phyloP scores from a whole-genome alignment of 2,797 vertebrate species.

The Protonibea diacanthus region DNA sequence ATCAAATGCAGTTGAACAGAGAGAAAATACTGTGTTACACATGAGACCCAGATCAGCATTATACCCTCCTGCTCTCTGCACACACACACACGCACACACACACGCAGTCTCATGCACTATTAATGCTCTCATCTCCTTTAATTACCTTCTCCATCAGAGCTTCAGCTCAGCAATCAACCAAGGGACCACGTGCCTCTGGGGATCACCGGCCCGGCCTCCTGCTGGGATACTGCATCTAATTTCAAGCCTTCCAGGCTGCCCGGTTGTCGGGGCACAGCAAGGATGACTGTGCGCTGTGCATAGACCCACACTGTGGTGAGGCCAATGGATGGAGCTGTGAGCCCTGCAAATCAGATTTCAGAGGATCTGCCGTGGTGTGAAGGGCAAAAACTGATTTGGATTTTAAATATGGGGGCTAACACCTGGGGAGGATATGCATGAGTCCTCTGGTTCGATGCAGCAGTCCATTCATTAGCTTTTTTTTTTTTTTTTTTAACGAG shows the following conservation, averaged over 20 bases:
- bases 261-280: not conserved
- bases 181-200: conserved; percentile 53
- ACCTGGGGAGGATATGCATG: conserved; percentile 44
- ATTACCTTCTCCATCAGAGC: conserved; percentile 80
- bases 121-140: conserved; percentile 76
- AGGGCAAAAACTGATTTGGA: conserved; percentile 41
- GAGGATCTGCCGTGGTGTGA: conserved; percentile 22
- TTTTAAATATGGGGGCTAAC: conserved; percentile 33
- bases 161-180: conserved; percentile 63
- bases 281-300: conserved; percentile 22
- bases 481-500: conserved; percentile 38
- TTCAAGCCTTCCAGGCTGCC: conserved; percentile 35
- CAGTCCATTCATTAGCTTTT: conserved; percentile 51
- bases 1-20: conserved; percentile 16
- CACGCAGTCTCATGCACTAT: conserved; percentile 68
- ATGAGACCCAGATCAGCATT: conserved; percentile 37
- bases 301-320: conserved; percentile 10
- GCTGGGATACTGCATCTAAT: conserved; percentile 53
- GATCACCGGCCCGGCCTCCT: conserved; percentile 42
- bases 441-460: conserved; percentile 26
- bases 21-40: conserved; percentile 28
- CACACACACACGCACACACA: not conserved
- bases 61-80: conserved; percentile 18
- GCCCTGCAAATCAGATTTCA: conserved; percentile 23
- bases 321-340: conserved; percentile 49